Evolutionary conservation across 2,797 vertebrate genomes (phyloP).

Genomic region (Phyllotis vaccarum): DNA sequence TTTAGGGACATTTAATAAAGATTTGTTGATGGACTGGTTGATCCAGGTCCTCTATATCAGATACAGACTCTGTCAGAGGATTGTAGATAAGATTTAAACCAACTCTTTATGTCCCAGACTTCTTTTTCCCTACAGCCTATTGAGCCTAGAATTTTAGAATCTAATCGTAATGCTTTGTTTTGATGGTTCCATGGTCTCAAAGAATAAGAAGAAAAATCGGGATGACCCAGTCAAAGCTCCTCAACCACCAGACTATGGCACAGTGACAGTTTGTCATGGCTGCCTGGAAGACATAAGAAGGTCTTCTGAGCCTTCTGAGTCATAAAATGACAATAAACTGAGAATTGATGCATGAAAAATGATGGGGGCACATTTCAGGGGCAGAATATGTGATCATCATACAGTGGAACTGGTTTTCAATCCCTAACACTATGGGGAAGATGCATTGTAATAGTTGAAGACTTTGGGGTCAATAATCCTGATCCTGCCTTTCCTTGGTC

Average conservation of each 20-base stretch:
- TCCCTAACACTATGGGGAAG: neutral
- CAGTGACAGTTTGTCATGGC: neutral
- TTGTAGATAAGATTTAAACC: conserved; percentile 73
- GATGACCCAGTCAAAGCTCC: neutral
- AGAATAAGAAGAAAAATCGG: conserved; percentile 20
- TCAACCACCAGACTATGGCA: neutral
- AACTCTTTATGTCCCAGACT: conserved; percentile 26
- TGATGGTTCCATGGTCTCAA: neutral
- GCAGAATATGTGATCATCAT: neutral
- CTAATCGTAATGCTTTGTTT: conserved; percentile 60
- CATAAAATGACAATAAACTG: neutral
- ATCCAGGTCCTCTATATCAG: conserved; percentile 59
- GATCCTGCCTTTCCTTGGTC: neutral
- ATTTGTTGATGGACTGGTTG: conserved; percentile 74
- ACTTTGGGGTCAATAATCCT: neutral
- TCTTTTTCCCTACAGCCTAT: conserved; percentile 54
- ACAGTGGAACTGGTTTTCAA: neutral
- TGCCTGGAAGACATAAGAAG: neutral
- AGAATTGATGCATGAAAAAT: neutral
- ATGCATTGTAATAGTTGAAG: neutral
- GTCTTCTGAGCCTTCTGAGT: neutral
- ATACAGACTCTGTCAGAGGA: conserved; percentile 43
- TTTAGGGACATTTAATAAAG: conserved; percentile 77
- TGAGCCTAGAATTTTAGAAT: conserved; percentile 18
- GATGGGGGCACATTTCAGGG: neutral